Evolutionary conservation across 37 sponge, comb jelly and placozoan genomes (phyloP).

Genomic region (Oscarella lobularis): DNA sequence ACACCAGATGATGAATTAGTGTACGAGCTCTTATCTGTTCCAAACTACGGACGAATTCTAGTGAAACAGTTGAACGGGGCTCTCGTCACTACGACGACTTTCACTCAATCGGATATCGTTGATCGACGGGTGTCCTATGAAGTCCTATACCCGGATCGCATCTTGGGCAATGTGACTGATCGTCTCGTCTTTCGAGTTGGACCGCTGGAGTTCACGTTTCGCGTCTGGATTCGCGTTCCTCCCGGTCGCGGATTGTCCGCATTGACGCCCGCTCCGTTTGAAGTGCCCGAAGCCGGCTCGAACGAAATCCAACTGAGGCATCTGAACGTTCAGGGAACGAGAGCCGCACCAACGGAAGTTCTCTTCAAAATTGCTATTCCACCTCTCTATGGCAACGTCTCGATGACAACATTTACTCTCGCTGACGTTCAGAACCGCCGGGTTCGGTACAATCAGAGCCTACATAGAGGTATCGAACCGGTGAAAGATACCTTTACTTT

Average conservation of each 20-base stretch:
- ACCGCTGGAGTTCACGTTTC: not conserved
- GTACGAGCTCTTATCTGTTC: not conserved
- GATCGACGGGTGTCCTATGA: not conserved
- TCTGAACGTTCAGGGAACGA: not conserved
- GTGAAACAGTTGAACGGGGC: not conserved
- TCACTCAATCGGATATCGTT: not conserved
- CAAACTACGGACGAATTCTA: not conserved
- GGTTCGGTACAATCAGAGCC: not conserved
- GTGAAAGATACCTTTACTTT: not conserved
- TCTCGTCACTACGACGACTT: not conserved
- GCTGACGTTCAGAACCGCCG: not conserved
- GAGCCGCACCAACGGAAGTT: not conserved
- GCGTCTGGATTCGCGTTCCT: not conserved
- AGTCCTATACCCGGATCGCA: not conserved
- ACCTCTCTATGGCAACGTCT: not conserved
- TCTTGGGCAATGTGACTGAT: not conserved
- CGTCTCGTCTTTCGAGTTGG: not conserved
- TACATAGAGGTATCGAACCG: not conserved
- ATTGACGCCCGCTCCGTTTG: not conserved
- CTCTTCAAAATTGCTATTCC: not conserved
- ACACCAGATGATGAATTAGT: not conserved
- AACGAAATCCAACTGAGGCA: not conserved
- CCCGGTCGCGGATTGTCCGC: not conserved
- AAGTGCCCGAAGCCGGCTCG: not conserved
- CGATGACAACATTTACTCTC: not conserved